Conservation (phyloP, 92 coral and sea anemone genomes). For the Bergia sp. region DNA sequence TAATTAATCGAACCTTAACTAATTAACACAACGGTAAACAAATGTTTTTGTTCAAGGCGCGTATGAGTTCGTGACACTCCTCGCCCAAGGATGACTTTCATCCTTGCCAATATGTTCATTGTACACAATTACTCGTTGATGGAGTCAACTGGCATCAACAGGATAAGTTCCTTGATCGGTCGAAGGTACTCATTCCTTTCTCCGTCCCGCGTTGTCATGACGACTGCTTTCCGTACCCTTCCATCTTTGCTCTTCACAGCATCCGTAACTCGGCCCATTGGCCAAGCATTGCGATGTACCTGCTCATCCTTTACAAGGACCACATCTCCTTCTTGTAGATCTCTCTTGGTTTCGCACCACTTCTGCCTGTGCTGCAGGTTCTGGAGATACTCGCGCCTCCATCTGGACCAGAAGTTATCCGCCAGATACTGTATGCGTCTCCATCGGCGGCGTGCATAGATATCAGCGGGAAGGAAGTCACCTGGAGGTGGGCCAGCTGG, state of each 20-base stretch:
- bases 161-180: conserved; percentile 24
- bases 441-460: conserved; percentile 46
- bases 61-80: conserved; percentile 27
- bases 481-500: conserved; percentile 48
- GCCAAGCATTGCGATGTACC: conserved; percentile 22
- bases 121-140: conserved; percentile 3
- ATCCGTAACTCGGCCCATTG: conserved; percentile 29
- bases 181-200: conserved; percentile 19
- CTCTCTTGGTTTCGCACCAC: conserved; percentile 9
- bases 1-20: conserved; percentile 11
- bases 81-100: conserved; percentile 31
- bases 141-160: conserved; percentile 24
- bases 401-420: conserved; percentile 41
- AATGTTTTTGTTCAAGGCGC: neutral
- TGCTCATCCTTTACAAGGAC: conserved; percentile 14
- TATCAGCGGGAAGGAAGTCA: conserved; percentile 27
- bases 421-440: conserved; percentile 43
- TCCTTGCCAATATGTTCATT: conserved; percentile 24
- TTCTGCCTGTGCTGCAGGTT: conserved; percentile 7
- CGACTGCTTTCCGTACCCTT: conserved; percentile 26
- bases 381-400: conserved; percentile 43
- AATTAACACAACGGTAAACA: conserved; percentile 6
- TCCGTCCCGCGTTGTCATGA: conserved; percentile 18
- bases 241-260: conserved; percentile 29
- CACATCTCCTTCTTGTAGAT: conserved; percentile 24